Base-by-base conservation (phyloP, 64 coral and sea anemone genomes). In the Stichodactyla helianthus region DNA sequence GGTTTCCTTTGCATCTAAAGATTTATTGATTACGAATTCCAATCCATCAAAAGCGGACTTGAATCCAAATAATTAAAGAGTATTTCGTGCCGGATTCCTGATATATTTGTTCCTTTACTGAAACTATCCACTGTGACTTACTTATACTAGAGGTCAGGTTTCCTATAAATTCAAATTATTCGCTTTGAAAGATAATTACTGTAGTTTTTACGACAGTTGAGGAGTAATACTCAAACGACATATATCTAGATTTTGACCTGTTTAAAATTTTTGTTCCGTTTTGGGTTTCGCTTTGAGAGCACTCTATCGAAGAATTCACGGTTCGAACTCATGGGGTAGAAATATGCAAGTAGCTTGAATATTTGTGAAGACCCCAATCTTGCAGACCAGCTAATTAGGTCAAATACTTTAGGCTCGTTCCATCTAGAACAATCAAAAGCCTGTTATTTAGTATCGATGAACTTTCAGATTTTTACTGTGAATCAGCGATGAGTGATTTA, bases 311-410 rank as follows among this genome's bases (percentile, higher is more conserved):
- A 74, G 68, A 74, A 81, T 81, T 54, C 78, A 52, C 4, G 78
- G 78, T 53, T 81, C 17, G n/a, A 52, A 19, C 26, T 52, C 17
- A 81, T 50, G 52, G 26, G 78, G 7, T 53, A 20, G 6, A 81
- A 81, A 81, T 54, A 81, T 81, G 15, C 1, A 81, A 81, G 50
- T 81, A 54, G 78, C 54, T 81, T 51, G 78, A 81, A 81, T 81
- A 53, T 81, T 81, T 81, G 50, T 81, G 50, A 54, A 81, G 78
- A 81, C 78, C 78, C 23, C 20, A 20, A 54, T 81, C 68, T 81
- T 22, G 52, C 52, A 9, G 50, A 81, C 44, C 52, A 50, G 52
- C 51, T 54, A 81, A 81, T 81, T 54, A 81, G 78, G 78, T 81
- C 78, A 81, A 81, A 81, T 81, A 53, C 78, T 81, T 81, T 15